Evolutionary conservation across 2,888 invertebrate species (phyloP).

Genomic region (Podabrus alpinus): DNA sequence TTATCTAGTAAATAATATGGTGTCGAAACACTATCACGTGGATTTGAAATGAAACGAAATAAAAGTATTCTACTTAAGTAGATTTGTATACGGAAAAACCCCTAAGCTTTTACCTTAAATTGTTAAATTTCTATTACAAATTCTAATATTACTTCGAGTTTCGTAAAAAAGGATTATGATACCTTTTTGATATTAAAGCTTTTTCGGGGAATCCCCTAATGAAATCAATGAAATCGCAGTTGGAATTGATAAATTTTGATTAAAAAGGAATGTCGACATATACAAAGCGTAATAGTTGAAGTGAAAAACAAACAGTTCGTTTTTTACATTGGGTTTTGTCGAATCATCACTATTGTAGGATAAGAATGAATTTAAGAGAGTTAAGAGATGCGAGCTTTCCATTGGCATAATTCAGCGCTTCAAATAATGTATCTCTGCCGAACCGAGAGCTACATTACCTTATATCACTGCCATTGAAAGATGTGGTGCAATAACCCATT

Average conservation of each 20-base stretch:
- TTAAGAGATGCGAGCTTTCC: constrained; percentile 17
- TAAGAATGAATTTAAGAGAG: constrained; percentile 13
- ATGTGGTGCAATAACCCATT: constrained; percentile 31
- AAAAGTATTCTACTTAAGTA: too few species aligned
- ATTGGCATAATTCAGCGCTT: constrained; percentile 34
- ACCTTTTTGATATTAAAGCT: too few species aligned
- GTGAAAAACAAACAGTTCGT: neutral
- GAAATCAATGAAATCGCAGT: neutral
- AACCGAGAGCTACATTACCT: constrained; percentile 30
- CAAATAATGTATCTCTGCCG: constrained; percentile 31
- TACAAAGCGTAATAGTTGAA: neutral
- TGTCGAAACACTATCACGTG: too few species aligned
- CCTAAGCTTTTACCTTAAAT: too few species aligned
- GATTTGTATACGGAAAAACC: too few species aligned
- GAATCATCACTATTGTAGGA: neutral
- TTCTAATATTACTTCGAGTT: too few species aligned
- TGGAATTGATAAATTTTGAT: neutral
- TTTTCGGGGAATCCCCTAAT: neutral
- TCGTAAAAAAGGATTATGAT: too few species aligned
- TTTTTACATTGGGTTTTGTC: neutral
- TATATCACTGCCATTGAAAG: constrained; percentile 33
- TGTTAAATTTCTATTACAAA: too few species aligned
- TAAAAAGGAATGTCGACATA: neutral
- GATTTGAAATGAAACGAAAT: too few species aligned
- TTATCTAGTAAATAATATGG: too few species aligned